Evolutionary conservation across 2,797 vertebrate genomes (phyloP).

Genomic region (Lates japonicus): DNA sequence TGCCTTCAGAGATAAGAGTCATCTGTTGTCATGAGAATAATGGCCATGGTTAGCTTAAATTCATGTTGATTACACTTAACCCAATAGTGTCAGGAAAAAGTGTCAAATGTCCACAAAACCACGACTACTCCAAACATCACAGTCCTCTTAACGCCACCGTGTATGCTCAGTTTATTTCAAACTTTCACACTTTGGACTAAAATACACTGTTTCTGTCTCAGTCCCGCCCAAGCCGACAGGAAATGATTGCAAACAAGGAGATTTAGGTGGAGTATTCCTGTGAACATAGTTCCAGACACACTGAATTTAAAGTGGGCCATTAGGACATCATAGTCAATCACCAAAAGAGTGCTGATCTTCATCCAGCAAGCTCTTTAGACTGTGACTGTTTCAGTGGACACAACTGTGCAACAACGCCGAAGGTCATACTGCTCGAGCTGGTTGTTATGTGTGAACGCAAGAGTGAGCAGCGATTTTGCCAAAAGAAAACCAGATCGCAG

Average conservation of each 20-base stretch:
- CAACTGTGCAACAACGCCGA: conserved; percentile 1
- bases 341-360: background rate
- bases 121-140: background rate
- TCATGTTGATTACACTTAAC: conserved; percentile 1
- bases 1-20: conserved; percentile 6
- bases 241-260: background rate
- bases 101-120: conserved; percentile 9
- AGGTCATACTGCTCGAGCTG: background rate
- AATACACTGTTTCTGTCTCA: background rate
- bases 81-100: background rate
- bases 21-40: background rate
- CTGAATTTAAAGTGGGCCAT: background rate
- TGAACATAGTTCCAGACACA: background rate
- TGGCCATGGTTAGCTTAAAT: conserved; percentile 20
- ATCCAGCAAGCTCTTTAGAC: conserved; percentile 3
- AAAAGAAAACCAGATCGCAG: conserved; percentile 13
- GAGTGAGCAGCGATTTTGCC: conserved; percentile 9
- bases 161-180: conserved; percentile 10
- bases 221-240: background rate
- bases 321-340: background rate
- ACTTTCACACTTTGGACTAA: too few relatives aligned
- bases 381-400: conserved; percentile 5
- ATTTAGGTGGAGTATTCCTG: background rate
- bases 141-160: background rate
- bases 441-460: conserved; percentile 11